Conservation (phyloP, 2,797 vertebrate species). For the Sandelia bainsii region DNA sequence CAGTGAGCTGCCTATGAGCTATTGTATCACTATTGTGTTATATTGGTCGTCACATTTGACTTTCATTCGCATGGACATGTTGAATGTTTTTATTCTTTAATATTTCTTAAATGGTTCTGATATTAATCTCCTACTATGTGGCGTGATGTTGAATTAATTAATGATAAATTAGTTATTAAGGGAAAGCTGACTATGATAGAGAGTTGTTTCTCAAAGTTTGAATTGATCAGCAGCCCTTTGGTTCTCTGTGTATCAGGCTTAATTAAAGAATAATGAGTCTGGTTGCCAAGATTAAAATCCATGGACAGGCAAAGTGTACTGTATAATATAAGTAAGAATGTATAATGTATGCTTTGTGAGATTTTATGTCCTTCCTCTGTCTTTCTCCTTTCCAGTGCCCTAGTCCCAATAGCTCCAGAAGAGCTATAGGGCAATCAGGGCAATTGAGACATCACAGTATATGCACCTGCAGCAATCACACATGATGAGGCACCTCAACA, state of each 20-base stretch:
- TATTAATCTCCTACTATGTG: conserved; percentile 3
- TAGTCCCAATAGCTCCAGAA: neutral
- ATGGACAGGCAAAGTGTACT: conserved; percentile 13
- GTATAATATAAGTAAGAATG: neutral
- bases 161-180: conserved; percentile 15
- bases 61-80: neutral
- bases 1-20: neutral
- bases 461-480: conserved; percentile 12
- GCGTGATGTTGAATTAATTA: conserved; percentile 6
- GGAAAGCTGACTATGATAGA: conserved; percentile 7
- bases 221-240: conserved; percentile 42
- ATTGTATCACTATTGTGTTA: neutral
- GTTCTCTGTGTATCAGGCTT: conserved; percentile 24
- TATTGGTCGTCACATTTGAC: neutral
- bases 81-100: neutral
- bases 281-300: conserved; percentile 24
- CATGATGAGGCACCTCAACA: conserved; percentile 9
- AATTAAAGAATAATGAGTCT: conserved; percentile 59
- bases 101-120: neutral
- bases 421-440: neutral
- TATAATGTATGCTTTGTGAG: conserved; percentile 8
- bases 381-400: neutral
- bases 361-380: neutral
- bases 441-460: neutral
- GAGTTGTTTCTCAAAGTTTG: conserved; percentile 24